Conservation (phyloP, 2,888 invertebrate genomes). For the Chrysomela aeneicollis region DNA sequence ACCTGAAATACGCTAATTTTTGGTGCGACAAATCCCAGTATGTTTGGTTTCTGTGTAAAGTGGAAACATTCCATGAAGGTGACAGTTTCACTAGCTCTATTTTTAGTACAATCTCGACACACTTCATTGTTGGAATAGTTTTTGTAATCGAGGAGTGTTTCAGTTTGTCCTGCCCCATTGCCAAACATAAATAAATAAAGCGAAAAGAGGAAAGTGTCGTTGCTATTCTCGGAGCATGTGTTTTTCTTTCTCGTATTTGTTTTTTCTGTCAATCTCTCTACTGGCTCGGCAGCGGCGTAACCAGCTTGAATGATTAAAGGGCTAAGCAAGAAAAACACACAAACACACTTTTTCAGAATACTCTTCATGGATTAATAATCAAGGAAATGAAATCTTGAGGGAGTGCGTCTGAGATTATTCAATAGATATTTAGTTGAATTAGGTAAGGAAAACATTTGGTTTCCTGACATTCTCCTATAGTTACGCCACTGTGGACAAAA, state of each 20-base stretch:
- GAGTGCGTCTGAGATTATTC: too few relatives aligned
- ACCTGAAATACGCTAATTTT: background rate
- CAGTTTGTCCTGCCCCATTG: conserved; percentile 15
- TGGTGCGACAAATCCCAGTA: background rate
- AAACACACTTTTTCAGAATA: too few relatives aligned
- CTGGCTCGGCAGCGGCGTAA: background rate
- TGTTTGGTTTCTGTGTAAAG: background rate
- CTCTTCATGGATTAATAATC: too few relatives aligned
- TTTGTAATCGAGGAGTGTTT: conserved; percentile 11
- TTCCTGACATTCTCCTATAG: too few relatives aligned
- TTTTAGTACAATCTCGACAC: conserved; percentile 10
- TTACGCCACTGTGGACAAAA: too few relatives aligned
- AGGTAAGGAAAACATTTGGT: too few relatives aligned
- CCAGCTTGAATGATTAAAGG: too few relatives aligned
- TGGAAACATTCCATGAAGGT: conserved; percentile 2
- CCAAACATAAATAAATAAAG: conserved; percentile 31
- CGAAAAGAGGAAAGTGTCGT: conserved; percentile 28
- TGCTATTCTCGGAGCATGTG: conserved; percentile 26
- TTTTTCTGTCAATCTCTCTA: conserved; percentile 10
- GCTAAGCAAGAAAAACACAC: too few relatives aligned
- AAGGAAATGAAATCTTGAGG: too few relatives aligned
- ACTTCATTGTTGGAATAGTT: conserved; percentile 15
- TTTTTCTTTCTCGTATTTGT: conserved; percentile 16
- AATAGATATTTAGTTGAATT: too few relatives aligned
- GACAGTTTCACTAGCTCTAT: conserved; percentile 8